Percentiles rank a stretch among this genome's conserved stretches.
Evolutionary conservation across 2,797 vertebrate species (phyloP).

Genomic region (Avahi laniger): DNA sequence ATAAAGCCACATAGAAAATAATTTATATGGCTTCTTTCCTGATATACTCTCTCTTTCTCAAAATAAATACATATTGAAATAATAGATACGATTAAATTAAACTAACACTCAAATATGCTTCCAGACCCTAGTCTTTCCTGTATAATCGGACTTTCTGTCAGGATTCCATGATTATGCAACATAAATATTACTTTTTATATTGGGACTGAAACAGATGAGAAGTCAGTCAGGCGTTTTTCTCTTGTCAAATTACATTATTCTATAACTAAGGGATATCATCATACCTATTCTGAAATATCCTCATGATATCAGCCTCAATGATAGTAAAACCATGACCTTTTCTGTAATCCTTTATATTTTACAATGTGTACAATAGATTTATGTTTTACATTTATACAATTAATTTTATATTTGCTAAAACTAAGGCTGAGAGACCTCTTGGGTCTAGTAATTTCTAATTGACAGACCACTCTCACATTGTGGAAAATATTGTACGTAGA

Average conservation of each 20-base stretch:
- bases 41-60: not conserved
- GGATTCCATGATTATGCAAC: not conserved
- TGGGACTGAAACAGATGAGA: slow-evolving; percentile 19
- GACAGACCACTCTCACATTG: not conserved
- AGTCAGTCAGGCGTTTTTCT: not conserved
- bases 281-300: not conserved
- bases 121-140: not conserved
- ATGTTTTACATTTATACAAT: not conserved
- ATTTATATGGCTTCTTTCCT: not conserved
- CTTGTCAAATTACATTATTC: slow-evolving; percentile 7
- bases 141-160: not conserved
- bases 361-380: not conserved
- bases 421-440: not conserved
- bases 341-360: not conserved
- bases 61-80: slow-evolving; percentile 57
- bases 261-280: not conserved
- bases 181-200: slow-evolving; percentile 43
- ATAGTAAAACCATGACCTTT: not conserved
- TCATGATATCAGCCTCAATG: not conserved
- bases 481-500: not conserved
- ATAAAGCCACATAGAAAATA: slow-evolving; percentile 54
- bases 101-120: not conserved
- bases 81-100: slow-evolving; percentile 67
- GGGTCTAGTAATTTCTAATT: not conserved
- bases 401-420: not conserved